Evolutionary conservation across 2,888 invertebrate genomes (phyloP), one percentile per base, ranked within the genome.

Genomic region (Scelioninae gen. 2): DNA sequence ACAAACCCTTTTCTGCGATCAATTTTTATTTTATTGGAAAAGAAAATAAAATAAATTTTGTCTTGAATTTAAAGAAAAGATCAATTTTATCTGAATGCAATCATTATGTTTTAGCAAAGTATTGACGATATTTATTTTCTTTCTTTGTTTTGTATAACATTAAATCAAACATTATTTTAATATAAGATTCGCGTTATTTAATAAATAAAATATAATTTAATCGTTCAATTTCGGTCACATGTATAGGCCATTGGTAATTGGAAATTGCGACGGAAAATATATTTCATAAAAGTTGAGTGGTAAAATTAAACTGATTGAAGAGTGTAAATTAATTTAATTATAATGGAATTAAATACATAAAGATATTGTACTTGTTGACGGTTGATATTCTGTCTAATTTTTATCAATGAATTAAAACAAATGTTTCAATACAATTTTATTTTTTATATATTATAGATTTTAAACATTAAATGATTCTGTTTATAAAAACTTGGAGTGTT

Each of bases 1-100:
- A 84, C 83, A 18, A 65, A 75, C 55, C 46, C 71, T 74, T 73
- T 76, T 79, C 73, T 58, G 19, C 22, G n/a, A 57, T 58, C 41
- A 71, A 73, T 73, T 73, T 63, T 73, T 73, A 53, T 48, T 45
- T 7, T 35, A 13, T 11, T 25, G 11, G 15, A 15, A 43, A 60
- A 68, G n/a, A 33, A 57, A 50, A 15, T 41, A n/a, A 31, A 19
- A 19, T 2, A 41, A 10, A 11, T 41, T 1, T 1, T 41, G 4
- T 39, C 16, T 39, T 39, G n/a, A 11, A 11, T 35, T 4, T 11
- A 35, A 35, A 11, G 2, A 11, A 31, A 2, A 31, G 2, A 31
- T 9, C 9, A 31, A 16, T 39, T 1, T 41, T 10, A 41, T 18
- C 11, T 19, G 10, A 4, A 25, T 25, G 6, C 6, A 25, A 25